Evolutionary conservation across 2,888 invertebrate species (phyloP), one percentile per base, ranked within the genome.

Genomic region (Leucoptera coffeella): DNA sequence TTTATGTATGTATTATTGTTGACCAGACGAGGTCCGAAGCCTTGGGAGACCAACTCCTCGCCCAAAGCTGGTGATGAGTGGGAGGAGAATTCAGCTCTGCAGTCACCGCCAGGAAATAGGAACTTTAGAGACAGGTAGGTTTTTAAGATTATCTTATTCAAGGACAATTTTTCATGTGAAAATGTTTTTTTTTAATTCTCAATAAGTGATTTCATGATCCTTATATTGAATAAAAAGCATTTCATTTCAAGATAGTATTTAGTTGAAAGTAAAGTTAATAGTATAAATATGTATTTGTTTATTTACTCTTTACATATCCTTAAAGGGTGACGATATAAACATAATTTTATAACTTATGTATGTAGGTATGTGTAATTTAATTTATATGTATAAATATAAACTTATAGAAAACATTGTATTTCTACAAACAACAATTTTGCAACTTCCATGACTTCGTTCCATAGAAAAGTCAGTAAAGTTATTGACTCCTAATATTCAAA

Each of bases 11-110:
- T 19, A 20, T 20, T 8, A 13, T 14, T 30, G 21, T 15, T 23
- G 2, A n/a, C n/a, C n/a, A n/a, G 57, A 5, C 50, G 47, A 9
- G 51, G 51, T 12, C 34, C 45, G 1, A 60, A 50, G 30, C 50
- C 56, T 2, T 53, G 57, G 43, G 56, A 58, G 35, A 19, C 14
- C 40, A 25, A 29, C 33, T 21, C 26, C 38, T 15, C 30, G 38
- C 27, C 26, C 26, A 28, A 22, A 26, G 34, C 36, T 2, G 36
- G 33, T 4, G 42, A 40, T 10, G 53, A 53, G 30, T 43, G 45
- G 1, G 51, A 51, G 53, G 52, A 50, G 15, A 51, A 54, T 14
- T 15, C 40, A 1, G 21, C 47, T 5, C 39, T 11, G 12, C 35
- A 27, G 26, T 35, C 40, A 9, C 35, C 40, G 9, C 27, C 36